Evolutionary conservation across 2,797 vertebrate genomes (phyloP), one percentile per base, ranked within the genome.

Genomic region (Tachyglossus aculeatus): DNA sequence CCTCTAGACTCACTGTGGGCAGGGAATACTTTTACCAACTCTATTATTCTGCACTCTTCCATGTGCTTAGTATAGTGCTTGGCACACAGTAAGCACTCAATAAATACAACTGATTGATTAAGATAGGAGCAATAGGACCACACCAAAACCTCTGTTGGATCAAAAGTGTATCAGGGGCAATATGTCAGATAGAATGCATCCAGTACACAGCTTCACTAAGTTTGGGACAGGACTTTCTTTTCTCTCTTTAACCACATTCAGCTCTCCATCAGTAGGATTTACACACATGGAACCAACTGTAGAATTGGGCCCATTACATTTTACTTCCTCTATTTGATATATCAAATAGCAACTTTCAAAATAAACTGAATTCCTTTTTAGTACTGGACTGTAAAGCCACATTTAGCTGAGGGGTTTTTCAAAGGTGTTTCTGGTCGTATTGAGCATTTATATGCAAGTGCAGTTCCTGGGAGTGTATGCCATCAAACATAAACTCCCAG

Each of bases 251-350:
- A 57, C 61, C 27, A 5, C 7, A 18, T 48, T 75, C 82, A 81
- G 82, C 52, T 85, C 82, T 73, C 73, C 67, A 54, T 85, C 85
- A 79, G 58, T 22, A 67, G 80, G 82, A 80, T 81, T 85, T 75
- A 80, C 54, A 54, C 82, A 81, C 83, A 81, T 83, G 85, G 80
- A 81, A 80, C 80, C 22, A 21, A 74, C 76, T 77, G 80, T 75
- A 78, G 78, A 81, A 80, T 75, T 75, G 82, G 71, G 63, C 71
- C 80, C 59, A 73, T 81, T 76, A 74, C 82, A 71, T 57, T 68
- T 71, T 55, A 85, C 82, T 83, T 87, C 82, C 85, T 83, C 66
- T 56, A 80, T 67, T 73, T 83, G 85, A 80, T 82, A 83, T 77
- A 73, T 80, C 83, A 87, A 83, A 87, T 80, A 77, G 67, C 50